phyloP scores from a whole-genome alignment of 2,888 invertebrate genomes.

The Mystacides longicornis region DNA sequence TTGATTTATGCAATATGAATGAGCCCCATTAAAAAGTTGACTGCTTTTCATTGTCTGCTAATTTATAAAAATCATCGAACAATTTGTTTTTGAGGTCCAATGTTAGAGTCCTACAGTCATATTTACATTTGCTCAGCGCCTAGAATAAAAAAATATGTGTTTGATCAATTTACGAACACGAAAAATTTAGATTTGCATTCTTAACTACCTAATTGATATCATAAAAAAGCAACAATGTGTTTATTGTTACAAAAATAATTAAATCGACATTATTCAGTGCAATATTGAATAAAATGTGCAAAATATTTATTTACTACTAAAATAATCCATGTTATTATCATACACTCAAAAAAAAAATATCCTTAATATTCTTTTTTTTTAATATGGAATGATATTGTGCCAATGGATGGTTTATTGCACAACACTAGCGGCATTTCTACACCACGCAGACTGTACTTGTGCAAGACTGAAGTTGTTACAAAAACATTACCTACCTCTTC shows the following conservation, averaged over 20 bases:
- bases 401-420: neutral
- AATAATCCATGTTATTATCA: neutral
- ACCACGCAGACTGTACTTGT: neutral
- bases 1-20: constrained; percentile 1
- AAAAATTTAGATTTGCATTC: too few relatives aligned
- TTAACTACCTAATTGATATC: too few relatives aligned
- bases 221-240: too few relatives aligned
- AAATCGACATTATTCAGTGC: neutral
- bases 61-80: constrained; percentile 9
- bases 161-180: neutral
- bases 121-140: constrained; percentile 4
- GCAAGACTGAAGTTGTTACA: neutral
- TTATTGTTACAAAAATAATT: constrained; percentile 9
- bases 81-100: constrained; percentile 1
- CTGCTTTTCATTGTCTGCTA: constrained; percentile 7
- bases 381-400: neutral
- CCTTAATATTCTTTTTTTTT: too few relatives aligned
- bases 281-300: neutral
- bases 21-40: constrained; percentile 8
- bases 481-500: neutral
- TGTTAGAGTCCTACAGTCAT: constrained; percentile 1
- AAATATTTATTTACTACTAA: neutral
- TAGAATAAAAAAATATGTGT: constrained; percentile 6
- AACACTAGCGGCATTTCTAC: neutral
- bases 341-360: too few relatives aligned